Base-by-base conservation (phyloP, 2,888 invertebrate genomes). In the Tubiluchus corallicola region DNA sequence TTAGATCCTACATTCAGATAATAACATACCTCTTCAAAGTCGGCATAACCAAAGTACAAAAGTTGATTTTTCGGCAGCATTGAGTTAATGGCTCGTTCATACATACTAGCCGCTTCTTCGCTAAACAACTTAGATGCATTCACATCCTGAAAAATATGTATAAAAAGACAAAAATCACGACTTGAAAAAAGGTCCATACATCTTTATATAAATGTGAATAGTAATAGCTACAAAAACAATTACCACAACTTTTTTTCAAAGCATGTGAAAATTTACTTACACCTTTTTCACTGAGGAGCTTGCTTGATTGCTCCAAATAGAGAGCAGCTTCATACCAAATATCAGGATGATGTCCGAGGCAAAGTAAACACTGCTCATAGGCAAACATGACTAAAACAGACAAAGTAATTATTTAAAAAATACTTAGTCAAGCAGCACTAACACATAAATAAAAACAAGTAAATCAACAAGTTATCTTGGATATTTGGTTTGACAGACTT, bases 271-370 rank as follows among this genome's bases (percentile, higher is more conserved):
- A 9, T 15, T 4, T 4, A 44, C 75, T 70, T 63, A 82, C 82
- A 65, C 92, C 94, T 66, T 92, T 94, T 64, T 96, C 96, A 41
- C 82, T 79, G 46, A 98, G 71, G 53, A 85, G 74, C 63, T 87
- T 87, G 21, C 90, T 83, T 50, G 90, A 88, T 59, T 87, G 79
- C 63, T 98, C 94, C 40, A 98, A 71, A 68, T 88, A 98, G 60
- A 88, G 82, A 0, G 96, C 92, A 0, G 96, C 94, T 67, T 98
- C 96, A 63, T 90, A 87, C 98, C 98, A 99, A 47, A 98, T 84
- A 52, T 98, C 96, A 0, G 96, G 90, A 64, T 96, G 92, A 67
- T 94, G 94, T 0, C 92, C 90, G 21, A 98, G 69, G 58, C 96
- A 96, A 39, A 99, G 68, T 41, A 99, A 68, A 54, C 94, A 88